Evolutionary conservation across 2,797 vertebrate species (phyloP).

Genomic region (Antrozous pallidus): DNA sequence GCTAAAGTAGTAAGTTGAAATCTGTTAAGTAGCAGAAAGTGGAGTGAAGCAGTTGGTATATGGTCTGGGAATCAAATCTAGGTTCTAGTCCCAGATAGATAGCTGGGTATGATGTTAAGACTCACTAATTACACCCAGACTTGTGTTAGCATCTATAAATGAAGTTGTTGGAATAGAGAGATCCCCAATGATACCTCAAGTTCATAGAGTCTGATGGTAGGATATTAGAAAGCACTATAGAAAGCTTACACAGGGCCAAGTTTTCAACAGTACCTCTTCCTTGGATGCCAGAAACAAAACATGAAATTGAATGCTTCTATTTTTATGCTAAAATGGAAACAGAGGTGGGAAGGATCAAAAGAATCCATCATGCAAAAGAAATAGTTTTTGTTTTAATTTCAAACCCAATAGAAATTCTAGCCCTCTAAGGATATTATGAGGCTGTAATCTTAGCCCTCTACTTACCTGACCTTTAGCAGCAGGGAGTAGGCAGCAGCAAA

Average conservation of each 20-base stretch:
- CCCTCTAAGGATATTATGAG: slow-evolving; percentile 65
- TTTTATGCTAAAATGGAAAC: slow-evolving; percentile 82
- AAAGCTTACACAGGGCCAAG: slow-evolving; percentile 2
- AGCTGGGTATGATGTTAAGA: background rate
- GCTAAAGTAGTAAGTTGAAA: background rate
- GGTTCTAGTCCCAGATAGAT: background rate
- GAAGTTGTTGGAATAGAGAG: background rate
- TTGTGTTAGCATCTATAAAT: background rate
- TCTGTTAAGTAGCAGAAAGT: background rate
- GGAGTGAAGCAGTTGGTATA: background rate
- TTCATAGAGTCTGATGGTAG: background rate
- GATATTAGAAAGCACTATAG: slow-evolving; percentile 10
- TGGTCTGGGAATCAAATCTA: background rate
- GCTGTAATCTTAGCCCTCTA: slow-evolving; percentile 76
- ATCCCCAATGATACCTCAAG: background rate
- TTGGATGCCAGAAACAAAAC: slow-evolving; percentile 72
- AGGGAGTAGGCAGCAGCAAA: slow-evolving; percentile 69
- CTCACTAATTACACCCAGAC: background rate
- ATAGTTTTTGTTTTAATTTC: slow-evolving; percentile 74
- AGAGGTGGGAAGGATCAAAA: slow-evolving; percentile 75
- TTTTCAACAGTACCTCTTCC: slow-evolving; percentile 42
- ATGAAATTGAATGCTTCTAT: slow-evolving; percentile 73
- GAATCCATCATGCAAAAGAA: slow-evolving; percentile 78
- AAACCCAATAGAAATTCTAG: slow-evolving; percentile 78
- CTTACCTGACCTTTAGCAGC: slow-evolving; percentile 78